These are phyloP conservation scores for Cotesia glomerata DNA, from an alignment of 1,140 invertebrate species.

Conservation along the genomic window DNA sequence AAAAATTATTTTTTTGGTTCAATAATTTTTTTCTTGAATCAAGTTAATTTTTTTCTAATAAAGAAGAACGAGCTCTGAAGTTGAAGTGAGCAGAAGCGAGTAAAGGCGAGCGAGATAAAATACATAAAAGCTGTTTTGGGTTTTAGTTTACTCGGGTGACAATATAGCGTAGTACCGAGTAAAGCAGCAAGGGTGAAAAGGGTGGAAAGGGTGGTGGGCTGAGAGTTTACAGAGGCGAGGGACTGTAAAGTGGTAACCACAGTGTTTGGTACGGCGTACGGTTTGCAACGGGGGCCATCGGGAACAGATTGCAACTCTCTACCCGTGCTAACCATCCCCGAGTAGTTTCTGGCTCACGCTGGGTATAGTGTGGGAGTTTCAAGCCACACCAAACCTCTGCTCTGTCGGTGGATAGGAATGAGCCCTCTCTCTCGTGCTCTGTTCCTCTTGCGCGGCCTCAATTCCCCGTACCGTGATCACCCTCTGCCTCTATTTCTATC, in stretches of 20 bases:
- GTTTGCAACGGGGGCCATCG: slow-evolving; percentile 37
- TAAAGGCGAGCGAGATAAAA: not conserved
- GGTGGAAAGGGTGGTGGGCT: slow-evolving; percentile 17
- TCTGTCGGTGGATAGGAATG: no score
- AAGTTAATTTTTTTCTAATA: no score
- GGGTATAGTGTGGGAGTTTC: not conserved
- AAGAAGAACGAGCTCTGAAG: no score
- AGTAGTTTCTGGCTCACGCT: not conserved
- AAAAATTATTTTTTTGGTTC: no score
- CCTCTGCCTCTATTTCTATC: not conserved
- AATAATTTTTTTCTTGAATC: no score
- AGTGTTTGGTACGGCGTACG: slow-evolving; percentile 30
- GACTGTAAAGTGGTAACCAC: slow-evolving; percentile 52
- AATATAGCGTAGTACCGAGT: slow-evolving; percentile 1
- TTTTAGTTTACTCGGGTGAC: not conserved
- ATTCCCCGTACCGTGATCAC: not conserved
- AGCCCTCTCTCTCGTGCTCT: not conserved
- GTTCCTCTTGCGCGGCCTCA: not conserved
- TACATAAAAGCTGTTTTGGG: not conserved
- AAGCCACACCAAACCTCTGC: not conserved
- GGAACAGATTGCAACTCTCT: slow-evolving; percentile 55
- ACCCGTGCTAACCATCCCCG: slow-evolving; percentile 10
- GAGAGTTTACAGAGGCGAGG: slow-evolving; percentile 40
- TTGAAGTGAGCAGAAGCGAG: not conserved
- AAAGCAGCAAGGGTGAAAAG: slow-evolving; percentile 29